Base-by-base conservation (phyloP, 2,888 invertebrate species). In the Erannis defoliaria region DNA sequence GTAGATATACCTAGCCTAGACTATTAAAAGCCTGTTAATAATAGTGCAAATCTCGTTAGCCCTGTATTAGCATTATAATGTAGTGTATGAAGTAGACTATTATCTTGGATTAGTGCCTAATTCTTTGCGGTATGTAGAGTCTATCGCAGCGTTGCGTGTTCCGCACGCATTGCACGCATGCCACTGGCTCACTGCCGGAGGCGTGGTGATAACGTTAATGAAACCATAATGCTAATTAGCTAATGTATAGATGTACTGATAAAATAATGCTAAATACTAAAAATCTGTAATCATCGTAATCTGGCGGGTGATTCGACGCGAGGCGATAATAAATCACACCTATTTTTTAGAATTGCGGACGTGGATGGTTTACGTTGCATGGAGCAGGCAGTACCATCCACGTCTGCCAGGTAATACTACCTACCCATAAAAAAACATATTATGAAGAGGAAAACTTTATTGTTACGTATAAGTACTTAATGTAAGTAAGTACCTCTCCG, bases 201-300 rank as follows among this genome's bases (percentile, higher is more conserved):
- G 49, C 35, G 49, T 49, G 49, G 49, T 49, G 49, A 49, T 49
- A 35, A 49, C 35, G 12, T n/a, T 38, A 37, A 50, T 50, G 31
- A 33, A 26, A n/a, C n/a, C 35, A 31, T 8, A 19, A 33, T 12
- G n/a, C n/a, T 33, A 33, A 19, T n/a, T 33, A 33, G 45, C 46
- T 23, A 43, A n/a, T n/a, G n/a, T n/a, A n/a, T n/a, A n/a, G n/a
- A 46, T 46, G 16, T 33, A 33, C 48, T 33, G 48, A 48, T 48
- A 48, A 19, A 29, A 19, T 1, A 31, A 48, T 48, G 2, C 16
- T 29, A 4, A 16, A 9, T 46, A 16, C 5, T 16, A 29, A 23
- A 23, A 43, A 29, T 16, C 9, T 29, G 45, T 45, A 57, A 42
- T 53, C 19, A 31, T 33, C n/a, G 8, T 42, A 42, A 42, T 53